Evolutionary conservation across 2,888 invertebrate species (phyloP).

Genomic region (Lithodes maja): DNA sequence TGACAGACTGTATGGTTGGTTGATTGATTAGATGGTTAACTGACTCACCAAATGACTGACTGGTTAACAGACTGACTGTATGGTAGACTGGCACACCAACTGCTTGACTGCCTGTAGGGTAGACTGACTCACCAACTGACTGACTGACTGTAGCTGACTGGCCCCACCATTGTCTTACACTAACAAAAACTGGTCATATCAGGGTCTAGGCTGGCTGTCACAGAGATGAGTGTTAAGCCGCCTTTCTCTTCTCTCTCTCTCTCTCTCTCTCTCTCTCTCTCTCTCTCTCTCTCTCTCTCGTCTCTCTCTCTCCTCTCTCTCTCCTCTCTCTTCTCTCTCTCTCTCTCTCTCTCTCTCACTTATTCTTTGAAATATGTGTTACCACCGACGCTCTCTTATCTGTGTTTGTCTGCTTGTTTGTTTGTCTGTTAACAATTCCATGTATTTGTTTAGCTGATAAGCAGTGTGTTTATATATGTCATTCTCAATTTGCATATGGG

Average conservation of each 20-base stretch:
- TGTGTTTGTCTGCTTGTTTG: background rate
- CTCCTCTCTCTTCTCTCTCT: background rate
- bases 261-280: no score
- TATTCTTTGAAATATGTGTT: background rate
- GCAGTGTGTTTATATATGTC: no score
- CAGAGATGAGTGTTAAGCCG: slow-evolving; percentile 34
- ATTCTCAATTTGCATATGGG: no score
- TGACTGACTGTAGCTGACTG: slow-evolving; percentile 5
- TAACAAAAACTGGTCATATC: slow-evolving; percentile 40
- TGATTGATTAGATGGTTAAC: background rate
- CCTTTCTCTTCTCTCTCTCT: background rate
- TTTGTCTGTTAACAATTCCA: background rate
- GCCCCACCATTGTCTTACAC: slow-evolving; percentile 26
- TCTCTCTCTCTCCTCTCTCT: background rate
- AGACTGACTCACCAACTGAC: background rate
- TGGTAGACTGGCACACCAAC: background rate
- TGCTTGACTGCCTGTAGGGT: background rate
- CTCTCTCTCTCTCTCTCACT: background rate
- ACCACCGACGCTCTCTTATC: background rate
- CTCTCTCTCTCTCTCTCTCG: background rate
- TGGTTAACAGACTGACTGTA: slow-evolving; percentile 5
- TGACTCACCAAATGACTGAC: background rate
- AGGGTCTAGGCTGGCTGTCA: slow-evolving; percentile 11
- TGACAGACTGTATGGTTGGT: background rate
- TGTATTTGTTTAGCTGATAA: no score